Evolutionary conservation across 2,797 vertebrate species (phyloP).

Genomic region (Pterois miles): DNA sequence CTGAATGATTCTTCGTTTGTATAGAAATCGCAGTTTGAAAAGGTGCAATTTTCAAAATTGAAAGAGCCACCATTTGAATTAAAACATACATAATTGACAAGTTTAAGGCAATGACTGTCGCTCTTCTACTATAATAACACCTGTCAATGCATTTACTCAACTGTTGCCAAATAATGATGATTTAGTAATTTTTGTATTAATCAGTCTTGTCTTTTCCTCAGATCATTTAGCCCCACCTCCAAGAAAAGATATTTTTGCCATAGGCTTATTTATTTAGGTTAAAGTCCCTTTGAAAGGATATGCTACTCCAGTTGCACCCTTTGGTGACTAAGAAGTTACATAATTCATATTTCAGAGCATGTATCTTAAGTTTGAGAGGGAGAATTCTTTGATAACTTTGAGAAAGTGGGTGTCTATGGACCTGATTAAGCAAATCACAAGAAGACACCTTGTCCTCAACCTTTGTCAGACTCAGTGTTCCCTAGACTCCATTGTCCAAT

Average conservation of each 20-base stretch:
- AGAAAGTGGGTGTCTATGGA: conserved; percentile 3
- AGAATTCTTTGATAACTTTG: conserved; percentile 16
- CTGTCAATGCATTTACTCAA: not conserved
- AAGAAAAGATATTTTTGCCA: not conserved
- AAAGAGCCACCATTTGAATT: not conserved
- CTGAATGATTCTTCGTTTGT: not conserved
- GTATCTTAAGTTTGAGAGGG: conserved; percentile 1
- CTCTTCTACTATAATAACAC: not conserved
- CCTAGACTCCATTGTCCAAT: conserved; percentile 57
- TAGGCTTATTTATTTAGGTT: not conserved
- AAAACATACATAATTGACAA: not conserved
- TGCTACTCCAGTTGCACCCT: not conserved
- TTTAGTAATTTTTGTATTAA: not conserved
- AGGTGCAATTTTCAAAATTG: not conserved
- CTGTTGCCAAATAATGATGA: not conserved
- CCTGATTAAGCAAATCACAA: conserved; percentile 33
- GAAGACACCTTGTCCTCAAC: conserved; percentile 31
- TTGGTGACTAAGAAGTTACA: not conserved
- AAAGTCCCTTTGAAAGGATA: not conserved
- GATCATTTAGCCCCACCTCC: not conserved
- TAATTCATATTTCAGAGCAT: not conserved
- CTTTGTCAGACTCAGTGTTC: conserved; percentile 33
- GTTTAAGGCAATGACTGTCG: not conserved
- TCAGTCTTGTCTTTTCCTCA: not conserved
- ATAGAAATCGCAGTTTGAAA: not conserved